phyloP scores from a whole-genome alignment of 2,888 invertebrate species.

The Xestia xanthographa region DNA sequence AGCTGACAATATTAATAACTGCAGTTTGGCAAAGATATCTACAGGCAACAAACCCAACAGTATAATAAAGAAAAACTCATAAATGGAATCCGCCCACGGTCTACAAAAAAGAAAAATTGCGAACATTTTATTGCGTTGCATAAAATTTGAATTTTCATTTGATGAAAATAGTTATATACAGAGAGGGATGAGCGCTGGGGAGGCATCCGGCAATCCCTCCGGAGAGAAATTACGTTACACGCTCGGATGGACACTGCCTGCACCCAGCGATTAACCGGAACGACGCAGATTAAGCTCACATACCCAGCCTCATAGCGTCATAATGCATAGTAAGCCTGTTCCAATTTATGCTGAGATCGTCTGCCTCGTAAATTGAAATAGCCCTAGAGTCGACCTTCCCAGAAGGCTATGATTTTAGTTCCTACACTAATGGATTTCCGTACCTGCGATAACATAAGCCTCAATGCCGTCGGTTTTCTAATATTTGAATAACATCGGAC shows the following conservation, averaged over 20 bases:
- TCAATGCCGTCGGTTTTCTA: conserved; percentile 4
- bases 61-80: conserved; percentile 4
- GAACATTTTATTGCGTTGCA: conserved; percentile 29
- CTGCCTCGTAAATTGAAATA: conserved; percentile 38
- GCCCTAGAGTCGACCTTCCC: conserved; percentile 10
- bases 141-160: conserved; percentile 57
- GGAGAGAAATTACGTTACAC: conserved; percentile 66
- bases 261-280: conserved; percentile 60
- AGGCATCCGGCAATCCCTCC: conserved; percentile 52
- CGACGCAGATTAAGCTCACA: conserved; percentile 52
- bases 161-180: conserved; percentile 28
- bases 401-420: conserved; percentile 12
- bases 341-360: conserved; percentile 43
- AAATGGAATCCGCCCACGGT: not conserved
- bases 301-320: conserved; percentile 31
- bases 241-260: conserved; percentile 61
- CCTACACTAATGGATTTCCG: conserved; percentile 5
- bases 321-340: conserved; percentile 47
- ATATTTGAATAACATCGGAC: conserved; percentile 32
- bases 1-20: conserved; percentile 12
- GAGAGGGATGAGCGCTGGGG: conserved; percentile 34
- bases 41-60: not conserved
- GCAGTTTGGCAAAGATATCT: not conserved
- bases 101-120: conserved; percentile 10
- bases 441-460: conserved; percentile 2